Base-by-base conservation (phyloP, 2,113 vertebrate species). In the Origma solitaria region DNA sequence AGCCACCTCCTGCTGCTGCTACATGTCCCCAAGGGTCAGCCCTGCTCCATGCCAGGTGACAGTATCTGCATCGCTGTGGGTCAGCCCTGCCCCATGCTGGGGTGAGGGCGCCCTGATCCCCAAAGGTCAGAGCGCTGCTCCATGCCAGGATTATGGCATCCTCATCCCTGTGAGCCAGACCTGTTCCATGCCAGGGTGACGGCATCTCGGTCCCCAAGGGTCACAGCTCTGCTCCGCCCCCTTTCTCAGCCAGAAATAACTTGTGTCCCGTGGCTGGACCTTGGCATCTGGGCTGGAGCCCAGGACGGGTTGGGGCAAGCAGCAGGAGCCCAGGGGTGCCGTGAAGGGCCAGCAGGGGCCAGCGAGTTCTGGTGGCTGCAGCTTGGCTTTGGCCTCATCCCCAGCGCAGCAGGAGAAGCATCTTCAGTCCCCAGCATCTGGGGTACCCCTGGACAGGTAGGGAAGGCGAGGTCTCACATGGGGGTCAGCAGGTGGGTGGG, bases 231-330 rank as follows among this genome's bases (percentile, higher is more conserved):
- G 96, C 95, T 95, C 96, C 68, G 65, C 97, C 98, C 97, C 96
- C 84, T 97, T 96, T 95, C 98, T 97, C 96, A 94, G 96, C 96
- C 97, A 76, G 91, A 98, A 98, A 98, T 98, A 98, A 95, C 97
- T 92, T 90, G 97, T 96, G 97, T 95, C 94, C 81, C 47, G 30
- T 21, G 86, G 88, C 90, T 27, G 79, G 95, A 95, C 85, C 51
- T 87, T 94, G 87, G 95, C 94, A 94, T 57, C 73, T 90, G 94
- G 75, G 95, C 88, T 89, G 86, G 82, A 95, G 94, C 90, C 85
- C 85, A 42, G 94, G 27, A 54, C 71, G 24, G 79, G 58, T 73
- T 13, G 13, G 76, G 94, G 90, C 25, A 0, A 94, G 91, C 49
- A 1, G 79, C 87, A 70, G 83, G 57, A 96, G 86, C 86, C 75